Percentiles rank a stretch among this genome's conserved stretches.
phyloP scores from a whole-genome alignment of 2,113 vertebrate species.

The Dolichallabes microphthalmus region DNA sequence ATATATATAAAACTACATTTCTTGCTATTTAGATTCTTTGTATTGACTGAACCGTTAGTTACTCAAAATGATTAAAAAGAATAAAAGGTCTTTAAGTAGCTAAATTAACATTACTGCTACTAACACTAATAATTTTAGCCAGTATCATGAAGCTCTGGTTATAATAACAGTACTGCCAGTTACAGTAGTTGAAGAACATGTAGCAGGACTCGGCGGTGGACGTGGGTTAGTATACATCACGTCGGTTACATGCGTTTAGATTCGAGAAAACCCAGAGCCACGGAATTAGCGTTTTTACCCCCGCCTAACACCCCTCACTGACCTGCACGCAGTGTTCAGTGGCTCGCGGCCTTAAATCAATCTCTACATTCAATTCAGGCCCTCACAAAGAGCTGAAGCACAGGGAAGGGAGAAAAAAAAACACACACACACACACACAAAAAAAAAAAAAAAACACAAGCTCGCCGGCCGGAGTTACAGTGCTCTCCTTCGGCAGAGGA shows the following conservation, averaged over 20 bases:
- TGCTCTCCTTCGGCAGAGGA: constrained; percentile 37
- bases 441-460: too few relatives aligned
- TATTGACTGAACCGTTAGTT: not conserved
- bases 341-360: constrained; percentile 52
- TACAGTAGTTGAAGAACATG: not conserved
- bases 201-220: not conserved
- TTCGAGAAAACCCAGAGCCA: constrained; percentile 46
- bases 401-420: constrained; percentile 32
- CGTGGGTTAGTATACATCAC: not conserved
- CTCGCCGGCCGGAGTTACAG: constrained; percentile 30
- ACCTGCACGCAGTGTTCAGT: constrained; percentile 31
- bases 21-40: not conserved
- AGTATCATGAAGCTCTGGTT: not conserved
- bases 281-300: constrained; percentile 47
- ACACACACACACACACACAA: constrained; percentile 13
- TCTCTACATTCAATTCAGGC: constrained; percentile 52
- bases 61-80: not conserved
- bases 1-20: too few relatives aligned
- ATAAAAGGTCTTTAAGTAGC: not conserved
- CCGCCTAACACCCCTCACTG: constrained; percentile 44
- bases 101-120: not conserved
- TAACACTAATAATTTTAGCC: not conserved
- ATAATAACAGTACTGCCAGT: not conserved
- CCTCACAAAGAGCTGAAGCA: constrained; percentile 49
- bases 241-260: constrained; percentile 14